A percentile compares a stretch with the other conserved stretches of the same genome.
Conservation (phyloP, 2,113 vertebrate species). For the Tapirus terrestris region DNA sequence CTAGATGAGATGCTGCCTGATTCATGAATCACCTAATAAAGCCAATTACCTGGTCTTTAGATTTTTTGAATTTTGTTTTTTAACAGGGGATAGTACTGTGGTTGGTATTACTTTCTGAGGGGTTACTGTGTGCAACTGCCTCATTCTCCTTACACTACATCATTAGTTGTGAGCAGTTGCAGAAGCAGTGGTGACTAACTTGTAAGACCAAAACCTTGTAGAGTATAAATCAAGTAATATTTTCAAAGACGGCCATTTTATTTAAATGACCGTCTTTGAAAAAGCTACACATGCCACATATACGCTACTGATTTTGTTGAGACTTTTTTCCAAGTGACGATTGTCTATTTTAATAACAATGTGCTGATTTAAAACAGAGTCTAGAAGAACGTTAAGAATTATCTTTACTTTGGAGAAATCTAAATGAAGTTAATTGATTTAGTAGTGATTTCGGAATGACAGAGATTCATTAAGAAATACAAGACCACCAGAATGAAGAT, state of each 20-base stretch:
- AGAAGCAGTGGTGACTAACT: background rate
- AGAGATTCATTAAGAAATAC: background rate
- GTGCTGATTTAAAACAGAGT: background rate
- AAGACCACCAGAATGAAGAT: background rate
- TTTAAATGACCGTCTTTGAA: background rate
- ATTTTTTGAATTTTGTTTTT: too few species aligned
- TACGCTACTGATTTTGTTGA: background rate
- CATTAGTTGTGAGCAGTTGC: background rate
- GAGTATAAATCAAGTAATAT: background rate
- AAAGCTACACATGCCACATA: background rate
- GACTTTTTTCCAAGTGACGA: background rate
- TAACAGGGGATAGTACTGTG: fast-evolving
- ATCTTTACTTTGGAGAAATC: background rate
- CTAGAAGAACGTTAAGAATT: background rate
- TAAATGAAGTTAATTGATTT: conserved; percentile 22
- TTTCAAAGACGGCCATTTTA: background rate
- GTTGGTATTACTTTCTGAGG: background rate
- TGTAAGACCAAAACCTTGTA: background rate
- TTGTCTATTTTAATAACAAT: background rate
- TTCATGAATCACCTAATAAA: too few species aligned
- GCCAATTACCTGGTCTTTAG: too few species aligned
- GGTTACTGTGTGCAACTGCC: background rate
- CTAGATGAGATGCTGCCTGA: too few species aligned
- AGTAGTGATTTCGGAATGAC: background rate
- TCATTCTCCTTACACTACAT: background rate